Conservation (phyloP, 2,888 invertebrate genomes). For the Lithophane ornitopus region DNA sequence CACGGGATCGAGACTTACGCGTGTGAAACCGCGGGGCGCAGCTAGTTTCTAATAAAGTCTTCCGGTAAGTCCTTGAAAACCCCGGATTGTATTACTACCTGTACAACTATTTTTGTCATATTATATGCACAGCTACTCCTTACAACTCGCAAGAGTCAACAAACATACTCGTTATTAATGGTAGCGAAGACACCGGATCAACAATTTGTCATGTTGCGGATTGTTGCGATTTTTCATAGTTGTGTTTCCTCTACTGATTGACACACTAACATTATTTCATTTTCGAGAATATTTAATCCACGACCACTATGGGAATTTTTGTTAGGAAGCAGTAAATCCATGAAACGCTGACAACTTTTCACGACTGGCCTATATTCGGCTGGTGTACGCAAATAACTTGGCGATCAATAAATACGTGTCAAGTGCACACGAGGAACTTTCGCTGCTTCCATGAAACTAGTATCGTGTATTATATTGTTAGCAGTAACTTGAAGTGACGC, state of each 20-base stretch:
- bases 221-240: neutral
- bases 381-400: neutral
- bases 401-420: conserved; percentile 41
- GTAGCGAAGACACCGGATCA: conserved; percentile 2
- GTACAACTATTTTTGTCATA: neutral
- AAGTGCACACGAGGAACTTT: conserved; percentile 46
- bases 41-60: neutral
- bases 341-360: neutral
- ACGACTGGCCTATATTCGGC: neutral
- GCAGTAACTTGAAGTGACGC: conserved; percentile 5
- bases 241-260: neutral
- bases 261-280: neutral
- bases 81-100: neutral
- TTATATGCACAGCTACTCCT: neutral
- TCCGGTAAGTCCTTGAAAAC: neutral
- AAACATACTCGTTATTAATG: conserved; percentile 7
- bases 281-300: neutral
- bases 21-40: too few relatives aligned
- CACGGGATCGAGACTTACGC: too few relatives aligned
- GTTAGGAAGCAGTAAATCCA: neutral
- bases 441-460: conserved; percentile 37
- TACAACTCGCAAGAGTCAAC: neutral
- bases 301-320: neutral
- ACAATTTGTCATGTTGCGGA: conserved; percentile 1
- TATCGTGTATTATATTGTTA: conserved; percentile 22